phyloP scores from a whole-genome alignment of 23 tunicate species.

The Corella eumyota region DNA sequence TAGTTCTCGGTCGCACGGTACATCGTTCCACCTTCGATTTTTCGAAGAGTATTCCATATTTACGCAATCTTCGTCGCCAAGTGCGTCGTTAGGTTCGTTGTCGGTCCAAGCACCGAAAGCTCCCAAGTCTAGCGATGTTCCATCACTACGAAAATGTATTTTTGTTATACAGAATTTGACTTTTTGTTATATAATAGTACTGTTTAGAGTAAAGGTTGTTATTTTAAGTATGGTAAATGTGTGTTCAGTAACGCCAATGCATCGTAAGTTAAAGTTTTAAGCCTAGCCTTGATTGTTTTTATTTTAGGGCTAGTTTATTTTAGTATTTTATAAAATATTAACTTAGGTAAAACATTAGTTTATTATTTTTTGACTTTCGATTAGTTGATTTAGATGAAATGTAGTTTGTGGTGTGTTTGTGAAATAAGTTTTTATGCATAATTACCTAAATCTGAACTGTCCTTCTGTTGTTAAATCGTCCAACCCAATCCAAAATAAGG shows the following conservation, averaged over 20 bases:
- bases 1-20: constrained; percentile 34
- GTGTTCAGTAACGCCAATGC: no score
- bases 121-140: constrained; percentile 16
- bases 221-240: not conserved
- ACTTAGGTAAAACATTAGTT: no score
- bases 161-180: no score
- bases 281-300: no score
- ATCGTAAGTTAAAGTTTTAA: no score
- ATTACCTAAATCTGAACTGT: constrained; percentile 41
- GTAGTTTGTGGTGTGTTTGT: no score
- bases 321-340: no score
- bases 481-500: constrained; percentile 63
- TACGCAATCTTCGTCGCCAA: constrained; percentile 65
- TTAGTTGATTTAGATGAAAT: no score
- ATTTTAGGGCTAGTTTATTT: no score
- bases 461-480: constrained; percentile 52
- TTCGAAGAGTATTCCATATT: constrained; percentile 43
- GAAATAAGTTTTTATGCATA: no score
- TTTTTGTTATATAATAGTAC: not conserved
- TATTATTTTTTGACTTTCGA: no score
- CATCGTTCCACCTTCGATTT: constrained; percentile 46
- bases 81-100: constrained; percentile 40
- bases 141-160: constrained; percentile 27
- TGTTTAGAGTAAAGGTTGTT: not conserved
- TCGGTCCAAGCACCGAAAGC: constrained; percentile 30